Base-by-base conservation (phyloP, 2,113 vertebrate species). In the Colistium nudipinnis region DNA sequence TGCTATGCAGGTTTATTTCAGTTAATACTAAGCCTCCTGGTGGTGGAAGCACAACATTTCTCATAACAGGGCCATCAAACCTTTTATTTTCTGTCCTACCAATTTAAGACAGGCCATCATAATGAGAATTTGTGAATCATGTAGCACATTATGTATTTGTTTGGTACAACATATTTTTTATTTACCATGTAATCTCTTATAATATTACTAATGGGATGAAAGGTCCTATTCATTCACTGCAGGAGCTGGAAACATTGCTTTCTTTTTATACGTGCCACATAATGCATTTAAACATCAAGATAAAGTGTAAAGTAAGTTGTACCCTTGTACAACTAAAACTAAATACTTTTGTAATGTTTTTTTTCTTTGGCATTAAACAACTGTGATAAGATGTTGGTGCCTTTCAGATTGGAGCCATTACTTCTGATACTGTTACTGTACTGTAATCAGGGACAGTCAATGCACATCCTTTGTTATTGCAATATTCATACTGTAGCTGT, bases 321-420 rank as follows among this genome's bases (percentile, higher is more conserved):
- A 59, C n/a, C 35, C 25, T 51, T 13, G 4, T 27, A 31, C 13
- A 51, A 54, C 6, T 51, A 16, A 53, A 39, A 74, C 63, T 51
- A 60, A 20, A 49, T 39, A 38, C 19, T 38, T 74, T 73, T 84
- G 48, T 54, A 54, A 54, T 56, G 33, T 67, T 64, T 56, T 67
- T 67, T 4, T 51, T 66, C 51, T 71, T 27, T 61, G 75, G 63
- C 68, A 59, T 81, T 68, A 65, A 62, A 81, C 54, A 73, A 80
- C 82, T 88, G 78, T 87, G 86, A 90, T 88, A 71, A 39, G 54
- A 66, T 84, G 79, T 78, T 81, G 78, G 84, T 90, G 82, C 85
- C 88, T 91, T 88, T 90, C 85, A 81, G 77, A 66, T 83, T 48
- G 62, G 86, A 78, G 41, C 60, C 48, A 27, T 76, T 73, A 54